Conservation (phyloP, 2,888 invertebrate species). For the Polia nebulosa region DNA sequence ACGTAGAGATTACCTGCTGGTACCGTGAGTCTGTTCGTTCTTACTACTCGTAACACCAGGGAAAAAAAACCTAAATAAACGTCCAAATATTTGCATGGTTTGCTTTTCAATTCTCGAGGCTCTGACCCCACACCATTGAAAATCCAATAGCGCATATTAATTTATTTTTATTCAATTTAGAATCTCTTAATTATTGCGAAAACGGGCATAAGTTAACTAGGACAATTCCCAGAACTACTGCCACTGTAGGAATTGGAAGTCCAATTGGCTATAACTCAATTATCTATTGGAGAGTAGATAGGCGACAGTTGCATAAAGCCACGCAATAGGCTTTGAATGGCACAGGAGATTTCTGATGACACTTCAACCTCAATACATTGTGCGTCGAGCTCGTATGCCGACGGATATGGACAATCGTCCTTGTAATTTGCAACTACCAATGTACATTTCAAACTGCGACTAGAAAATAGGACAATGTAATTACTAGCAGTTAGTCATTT, state of each 20-base stretch:
- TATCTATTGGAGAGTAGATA: not conserved
- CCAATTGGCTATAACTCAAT: not conserved
- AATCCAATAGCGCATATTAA: too few relatives aligned
- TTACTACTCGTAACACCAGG: not conserved
- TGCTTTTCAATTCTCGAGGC: too few relatives aligned
- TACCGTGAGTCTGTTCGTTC: not conserved
- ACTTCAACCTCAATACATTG: not conserved
- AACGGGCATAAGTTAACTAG: too few relatives aligned
- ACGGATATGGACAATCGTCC: conserved; percentile 6
- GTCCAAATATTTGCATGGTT: too few relatives aligned
- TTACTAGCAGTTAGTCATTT: too few relatives aligned
- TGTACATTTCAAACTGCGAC: not conserved
- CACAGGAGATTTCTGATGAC: not conserved
- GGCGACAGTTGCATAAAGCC: not conserved
- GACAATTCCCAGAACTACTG: too few relatives aligned
- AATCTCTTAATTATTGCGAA: too few relatives aligned
- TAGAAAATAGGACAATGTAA: not conserved
- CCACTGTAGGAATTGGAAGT: not conserved
- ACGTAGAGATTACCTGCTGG: not conserved
- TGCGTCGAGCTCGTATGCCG: not conserved
- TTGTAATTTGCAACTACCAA: not conserved
- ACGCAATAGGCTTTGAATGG: not conserved
- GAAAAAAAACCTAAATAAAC: not conserved
- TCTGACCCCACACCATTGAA: too few relatives aligned
- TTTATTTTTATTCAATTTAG: too few relatives aligned